Evolutionary conservation across 2,888 invertebrate species (phyloP).

Genomic region (Ornithoptera priamus): DNA sequence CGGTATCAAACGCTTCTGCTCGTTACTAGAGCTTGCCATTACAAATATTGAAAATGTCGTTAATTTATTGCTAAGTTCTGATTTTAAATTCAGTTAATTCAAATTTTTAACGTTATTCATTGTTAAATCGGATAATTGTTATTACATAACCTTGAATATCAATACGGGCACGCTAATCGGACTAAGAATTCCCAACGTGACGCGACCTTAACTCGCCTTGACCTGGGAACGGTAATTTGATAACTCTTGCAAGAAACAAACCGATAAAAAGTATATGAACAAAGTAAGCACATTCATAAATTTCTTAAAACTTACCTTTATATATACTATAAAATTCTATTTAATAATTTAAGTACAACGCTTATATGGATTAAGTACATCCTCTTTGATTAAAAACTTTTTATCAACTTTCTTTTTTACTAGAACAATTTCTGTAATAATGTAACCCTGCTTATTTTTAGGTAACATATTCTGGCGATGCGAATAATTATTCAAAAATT

Average conservation of each 20-base stretch:
- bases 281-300: too few relatives aligned
- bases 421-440: too few relatives aligned
- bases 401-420: too few relatives aligned
- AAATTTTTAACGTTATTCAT: not conserved
- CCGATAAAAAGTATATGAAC: too few relatives aligned
- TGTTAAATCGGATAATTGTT: not conserved
- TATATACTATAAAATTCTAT: too few relatives aligned
- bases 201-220: slow-evolving; percentile 16
- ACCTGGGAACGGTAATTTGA: slow-evolving; percentile 17
- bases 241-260: slow-evolving; percentile 6
- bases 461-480: too few relatives aligned
- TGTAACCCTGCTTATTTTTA: too few relatives aligned
- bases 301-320: too few relatives aligned
- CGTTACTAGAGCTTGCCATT: not conserved
- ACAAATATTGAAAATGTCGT: not conserved
- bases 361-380: too few relatives aligned
- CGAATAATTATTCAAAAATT: too few relatives aligned
- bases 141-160: not conserved
- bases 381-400: too few relatives aligned
- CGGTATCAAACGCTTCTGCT: slow-evolving; percentile 9
- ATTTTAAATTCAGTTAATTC: not conserved
- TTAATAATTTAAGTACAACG: too few relatives aligned
- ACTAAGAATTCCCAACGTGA: slow-evolving; percentile 12
- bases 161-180: slow-evolving; percentile 3
- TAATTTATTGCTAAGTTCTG: not conserved